phyloP scores from a whole-genome alignment of 1,140 invertebrate genomes.

The Calephelis virginiensis region DNA sequence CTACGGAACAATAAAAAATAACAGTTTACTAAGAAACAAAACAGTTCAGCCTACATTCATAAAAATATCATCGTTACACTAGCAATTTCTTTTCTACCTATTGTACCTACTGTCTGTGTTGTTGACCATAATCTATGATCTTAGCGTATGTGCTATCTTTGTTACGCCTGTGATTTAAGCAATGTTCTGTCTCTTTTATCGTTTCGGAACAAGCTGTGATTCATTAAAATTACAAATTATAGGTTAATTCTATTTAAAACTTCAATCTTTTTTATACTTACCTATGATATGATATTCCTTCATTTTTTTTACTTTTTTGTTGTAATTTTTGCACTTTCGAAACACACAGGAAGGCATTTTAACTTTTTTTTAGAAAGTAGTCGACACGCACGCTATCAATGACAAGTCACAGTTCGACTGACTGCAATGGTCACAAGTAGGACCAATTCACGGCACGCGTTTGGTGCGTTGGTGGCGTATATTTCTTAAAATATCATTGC shows the following conservation, averaged over 20 bases:
- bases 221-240: background rate
- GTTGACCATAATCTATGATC: background rate
- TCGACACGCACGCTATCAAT: too few relatives aligned
- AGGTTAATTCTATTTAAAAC: background rate
- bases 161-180: background rate
- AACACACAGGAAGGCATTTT: too few relatives aligned
- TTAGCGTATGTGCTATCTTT: background rate
- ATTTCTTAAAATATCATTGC: too few relatives aligned
- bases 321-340: too few relatives aligned
- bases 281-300: too few relatives aligned
- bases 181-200: background rate
- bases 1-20: constrained; percentile 18
- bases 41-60: background rate
- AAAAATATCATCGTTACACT: background rate
- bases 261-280: background rate
- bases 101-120: constrained; percentile 3
- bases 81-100: constrained; percentile 1
- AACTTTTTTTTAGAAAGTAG: too few relatives aligned
- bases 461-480: too few relatives aligned
- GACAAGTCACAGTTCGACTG: too few relatives aligned
- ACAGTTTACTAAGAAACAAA: background rate
- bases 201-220: background rate
- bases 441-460: too few relatives aligned
- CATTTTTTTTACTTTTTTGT: too few relatives aligned
- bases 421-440: too few relatives aligned